Evolutionary conservation across 1,140 invertebrate genomes (phyloP), one percentile per base, ranked within the genome.

Genomic region (Procambarus clarkii): DNA sequence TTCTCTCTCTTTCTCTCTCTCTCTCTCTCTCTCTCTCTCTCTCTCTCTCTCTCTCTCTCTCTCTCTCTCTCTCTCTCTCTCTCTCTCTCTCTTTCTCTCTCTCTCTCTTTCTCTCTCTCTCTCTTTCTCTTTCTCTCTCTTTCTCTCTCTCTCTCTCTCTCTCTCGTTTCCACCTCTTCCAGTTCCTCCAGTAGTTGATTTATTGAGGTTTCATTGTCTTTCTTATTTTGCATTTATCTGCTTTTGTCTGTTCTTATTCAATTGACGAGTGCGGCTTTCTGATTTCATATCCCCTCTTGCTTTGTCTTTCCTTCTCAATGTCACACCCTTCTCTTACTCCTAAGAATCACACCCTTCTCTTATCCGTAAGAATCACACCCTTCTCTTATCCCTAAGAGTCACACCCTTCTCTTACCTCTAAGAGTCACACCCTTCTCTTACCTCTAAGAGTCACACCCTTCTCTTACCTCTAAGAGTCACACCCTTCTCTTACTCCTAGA

Each of bases 31-130:
- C 46, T 71, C 46, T 84, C 64, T 71, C 21, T 46, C 34, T n/a
- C 82, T 64, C 44, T 48, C 9, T 84, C 58, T 71, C 54, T 84
- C 64, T 71, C 15, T 69, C 34, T 24, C 64, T 48, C 15, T 71
- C 64, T 84, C 58, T 71, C 64, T 71, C 64, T 71, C 82, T 84
- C 64, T 71, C 82, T 71, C 64, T 71, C 82, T 84, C 82, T 69
- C 24, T n/a, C 7, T 58, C 24, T 24, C n/a, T 54, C 11, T 58
- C 11, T 58, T 58, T 58, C 11, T 13, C 54, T 21, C 15, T 64
- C 8, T 18, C 60, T 64, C 15, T 18, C 60, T 15, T 64, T 18
- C 15, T 18, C 15, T 15, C 60, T 64, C 15, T 21, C 21, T 18
- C 8, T 18, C 60, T 18, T 3, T 64, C 60, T 18, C 15, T 18